Evolutionary conservation across 1,140 invertebrate species (phyloP).

Genomic region (Drosophila sproati): DNA sequence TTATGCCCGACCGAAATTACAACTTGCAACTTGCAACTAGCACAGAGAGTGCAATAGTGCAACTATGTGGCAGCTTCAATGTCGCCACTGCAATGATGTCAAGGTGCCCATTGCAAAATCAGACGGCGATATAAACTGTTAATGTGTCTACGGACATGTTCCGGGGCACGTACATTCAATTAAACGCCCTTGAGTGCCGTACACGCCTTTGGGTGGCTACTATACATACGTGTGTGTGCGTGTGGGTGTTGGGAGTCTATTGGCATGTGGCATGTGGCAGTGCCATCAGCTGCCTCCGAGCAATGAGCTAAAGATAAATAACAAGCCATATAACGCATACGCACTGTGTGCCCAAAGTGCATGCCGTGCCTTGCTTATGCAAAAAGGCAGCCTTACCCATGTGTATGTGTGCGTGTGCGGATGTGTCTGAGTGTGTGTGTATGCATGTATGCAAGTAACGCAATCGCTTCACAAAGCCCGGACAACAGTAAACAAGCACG

Average conservation of each 20-base stretch:
- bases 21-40: slow-evolving; percentile 19
- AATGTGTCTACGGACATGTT: slow-evolving; percentile 73
- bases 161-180: slow-evolving; percentile 79
- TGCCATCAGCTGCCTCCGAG: slow-evolving; percentile 40
- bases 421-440: background rate
- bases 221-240: slow-evolving; percentile 3
- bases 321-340: slow-evolving; percentile 80
- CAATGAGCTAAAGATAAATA: slow-evolving; percentile 81
- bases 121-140: slow-evolving; percentile 58
- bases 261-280: slow-evolving; percentile 50
- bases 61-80: slow-evolving; percentile 21
- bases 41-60: slow-evolving; percentile 31
- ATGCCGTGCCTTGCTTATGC: slow-evolving; percentile 49
- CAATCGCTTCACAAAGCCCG: slow-evolving; percentile 55
- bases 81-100: slow-evolving; percentile 57
- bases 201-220: slow-evolving; percentile 39
- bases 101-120: slow-evolving; percentile 55
- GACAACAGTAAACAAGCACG: slow-evolving; percentile 68
- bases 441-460: slow-evolving; percentile 25
- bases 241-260: slow-evolving; percentile 58
- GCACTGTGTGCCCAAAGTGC: slow-evolving; percentile 65
- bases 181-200: slow-evolving; percentile 78
- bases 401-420: slow-evolving; percentile 35
- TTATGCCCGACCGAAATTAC: slow-evolving; percentile 48
- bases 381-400: slow-evolving; percentile 44